These are phyloP conservation scores for Eurytoma californica DNA, from an alignment of 2,888 invertebrate genomes.

Conservation along the genomic window DNA sequence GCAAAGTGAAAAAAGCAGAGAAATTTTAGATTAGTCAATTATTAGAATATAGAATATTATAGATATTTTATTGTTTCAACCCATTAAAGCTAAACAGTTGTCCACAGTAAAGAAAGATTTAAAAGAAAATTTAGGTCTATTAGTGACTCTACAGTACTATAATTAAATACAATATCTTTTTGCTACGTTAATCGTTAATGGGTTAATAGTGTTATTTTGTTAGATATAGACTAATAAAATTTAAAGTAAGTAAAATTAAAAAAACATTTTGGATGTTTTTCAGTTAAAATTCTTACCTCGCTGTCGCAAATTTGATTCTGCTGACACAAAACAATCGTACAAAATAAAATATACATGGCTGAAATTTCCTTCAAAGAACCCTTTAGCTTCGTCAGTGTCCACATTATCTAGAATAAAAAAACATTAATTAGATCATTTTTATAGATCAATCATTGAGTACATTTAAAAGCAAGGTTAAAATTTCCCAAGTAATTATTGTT, in stretches of 20 bases:
- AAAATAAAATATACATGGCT: conserved; percentile 97
- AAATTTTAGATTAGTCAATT: conserved; percentile 69
- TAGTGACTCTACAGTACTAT: no score
- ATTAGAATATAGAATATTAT: conserved; percentile 46
- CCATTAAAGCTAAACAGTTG: conserved; percentile 17
- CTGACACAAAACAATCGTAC: conserved; percentile 95
- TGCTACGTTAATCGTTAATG: conserved; percentile 24
- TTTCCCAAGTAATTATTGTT: background rate
- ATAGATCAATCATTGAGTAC: background rate
- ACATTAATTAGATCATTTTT: conserved; percentile 34
- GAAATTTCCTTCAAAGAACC: conserved; percentile 94
- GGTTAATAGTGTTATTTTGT: conserved; percentile 53
- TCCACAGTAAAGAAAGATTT: no score
- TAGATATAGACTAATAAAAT: conserved; percentile 30
- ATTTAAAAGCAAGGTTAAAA: background rate
- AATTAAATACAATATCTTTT: background rate
- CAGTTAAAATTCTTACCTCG: conserved; percentile 82
- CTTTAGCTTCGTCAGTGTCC: conserved; percentile 92
- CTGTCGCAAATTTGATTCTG: conserved; percentile 93
- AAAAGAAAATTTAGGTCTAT: no score
- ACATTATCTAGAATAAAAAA: conserved; percentile 85
- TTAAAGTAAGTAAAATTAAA: conserved; percentile 29
- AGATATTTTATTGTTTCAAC: conserved; percentile 40
- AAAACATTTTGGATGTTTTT: background rate
- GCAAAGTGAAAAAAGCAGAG: conserved; percentile 75